Evolutionary conservation across 2,797 vertebrate genomes (phyloP), one percentile per base, ranked within the genome.

Genomic region (Trematomus bernacchii): DNA sequence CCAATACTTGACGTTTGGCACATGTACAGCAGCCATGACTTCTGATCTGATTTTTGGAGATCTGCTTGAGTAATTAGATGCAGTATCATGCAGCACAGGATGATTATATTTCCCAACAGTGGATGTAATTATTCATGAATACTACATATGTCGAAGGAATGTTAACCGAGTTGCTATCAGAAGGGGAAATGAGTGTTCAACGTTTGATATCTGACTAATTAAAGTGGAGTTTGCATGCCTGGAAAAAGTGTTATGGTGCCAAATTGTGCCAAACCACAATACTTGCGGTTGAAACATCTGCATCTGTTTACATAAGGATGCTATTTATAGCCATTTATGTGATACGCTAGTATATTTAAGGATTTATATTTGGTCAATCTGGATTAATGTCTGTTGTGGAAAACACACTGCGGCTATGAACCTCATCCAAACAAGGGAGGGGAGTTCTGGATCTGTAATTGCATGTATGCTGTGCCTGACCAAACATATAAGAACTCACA

Each of bases 261-360:
- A 62, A 53, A 51, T 23, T 40, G 44, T 10, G 52, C 40, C 15
- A 40, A 46, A 65, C 53, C 18, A 4, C 54, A 67, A 37, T n/a
- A 66, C 68, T 67, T 47, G 72, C 47, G 71, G 62, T 76, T 48
- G 10, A 82, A 83, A 87, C 87, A 82, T 90, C 82, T 85, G 84
- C 61, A 84, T 87, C 80, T 81, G 76, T 89, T 92, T 89, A 82
- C 77, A 76, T 59, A 67, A 1, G 71, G 79, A 30, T 68, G 69
- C 85, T 91, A 91, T 93, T 92, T 92, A 82, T 91, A 93, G 87
- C 86, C 53, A 77, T 87, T 77, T 78, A 89, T 91, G 82, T 88
- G 83, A 87, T 87, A 88, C 19, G 68, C 71, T 64, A 77, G 85
- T 87, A 85, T 92, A 87, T 88, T 90, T 87, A 89, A 85, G 84